Evolutionary conservation across 92 coral and sea anemone genomes (phyloP), one percentile per base, ranked within the genome.

Genomic region (Epizoanthus stellaris): DNA sequence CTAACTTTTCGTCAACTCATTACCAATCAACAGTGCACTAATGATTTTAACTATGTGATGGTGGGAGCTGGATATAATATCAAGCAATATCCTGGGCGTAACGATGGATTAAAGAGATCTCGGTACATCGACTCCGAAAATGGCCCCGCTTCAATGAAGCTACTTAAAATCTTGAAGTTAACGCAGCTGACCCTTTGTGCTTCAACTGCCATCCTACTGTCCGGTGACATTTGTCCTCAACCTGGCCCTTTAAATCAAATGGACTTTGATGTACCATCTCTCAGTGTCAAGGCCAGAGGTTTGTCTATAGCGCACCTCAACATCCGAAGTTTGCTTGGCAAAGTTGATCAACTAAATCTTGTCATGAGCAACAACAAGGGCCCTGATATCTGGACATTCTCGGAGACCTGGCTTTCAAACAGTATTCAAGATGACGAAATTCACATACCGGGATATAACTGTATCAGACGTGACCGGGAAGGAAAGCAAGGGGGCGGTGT

Each of bases 291-390:
- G 56, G 68, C 85, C 10, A 80, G 63, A 64, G 62, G 85, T 43
- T 74, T 80, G 53, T 34, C 54, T 2, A 66, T 80, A 14, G 61
- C 75, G 2, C 60, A 64, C 4, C 75, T 64, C 60, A 80, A 65
- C 40, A 45, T 21, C 12, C 85, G 85, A n/a, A 80, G 85, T 80
- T 8, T 80, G 1, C 11, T 23, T 81, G 75, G 65, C 42, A 81
- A 81, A 63, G 30, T 43, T 42, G 67, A 81, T 59, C 65, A n/a
- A 65, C 85, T 81, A 43, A 43, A 30, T 19, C 85, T 67, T 63
- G 54, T 65, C 23, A 67, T 42, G 65, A 72, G 13, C 16, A 72
- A 30, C 45, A 16, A 25, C 77, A 72, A 72, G 9, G 23, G 14
- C 13, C 2, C 23, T 72, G 77, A 72, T 42, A 23, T 72, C 14